A percentile compares a stretch with the other conserved stretches of the same genome.
phyloP scores from a whole-genome alignment of 2,888 invertebrate genomes.

The Mythimna pallens region DNA sequence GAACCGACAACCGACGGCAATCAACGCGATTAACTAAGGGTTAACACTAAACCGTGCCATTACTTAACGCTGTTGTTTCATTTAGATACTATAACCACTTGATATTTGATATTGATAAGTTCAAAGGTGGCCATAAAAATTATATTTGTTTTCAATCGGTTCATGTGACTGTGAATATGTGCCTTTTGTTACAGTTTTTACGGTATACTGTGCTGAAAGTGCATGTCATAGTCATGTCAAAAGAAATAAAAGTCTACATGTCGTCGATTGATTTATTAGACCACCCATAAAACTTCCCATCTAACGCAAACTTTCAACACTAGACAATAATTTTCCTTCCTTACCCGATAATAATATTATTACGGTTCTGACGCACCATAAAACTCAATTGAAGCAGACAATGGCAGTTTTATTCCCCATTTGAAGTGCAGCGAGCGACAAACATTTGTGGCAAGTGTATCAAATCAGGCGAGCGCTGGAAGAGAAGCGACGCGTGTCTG shows the following conservation, averaged over 20 bases:
- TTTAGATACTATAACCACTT: conserved; percentile 63
- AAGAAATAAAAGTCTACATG: not conserved
- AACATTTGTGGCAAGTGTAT: conserved; percentile 86
- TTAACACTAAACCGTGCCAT: conserved; percentile 79
- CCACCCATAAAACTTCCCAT: conserved; percentile 8
- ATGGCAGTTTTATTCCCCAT: conserved; percentile 78
- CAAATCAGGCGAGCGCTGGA: conserved; percentile 75
- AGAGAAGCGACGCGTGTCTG: conserved; percentile 68
- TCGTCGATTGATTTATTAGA: conserved; percentile 1
- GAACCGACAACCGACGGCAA: conserved; percentile 77
- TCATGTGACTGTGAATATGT: not conserved
- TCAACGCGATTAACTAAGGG: conserved; percentile 86
- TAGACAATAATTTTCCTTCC: conserved; percentile 50
- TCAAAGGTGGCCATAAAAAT: not conserved
- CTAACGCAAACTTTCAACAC: conserved; percentile 32
- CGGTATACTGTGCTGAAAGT: too few relatives aligned
- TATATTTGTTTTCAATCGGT: not conserved
- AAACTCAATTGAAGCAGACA: conserved; percentile 74
- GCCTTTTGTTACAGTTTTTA: not conserved
- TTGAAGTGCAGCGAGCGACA: conserved; percentile 75
- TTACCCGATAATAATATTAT: conserved; percentile 75
- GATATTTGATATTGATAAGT: conserved; percentile 54
- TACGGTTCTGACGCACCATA: conserved; percentile 75
- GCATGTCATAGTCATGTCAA: not conserved
- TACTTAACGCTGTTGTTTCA: conserved; percentile 69